Base-by-base conservation (phyloP, 2,888 invertebrate genomes). In the Diplazon laetatorius region DNA sequence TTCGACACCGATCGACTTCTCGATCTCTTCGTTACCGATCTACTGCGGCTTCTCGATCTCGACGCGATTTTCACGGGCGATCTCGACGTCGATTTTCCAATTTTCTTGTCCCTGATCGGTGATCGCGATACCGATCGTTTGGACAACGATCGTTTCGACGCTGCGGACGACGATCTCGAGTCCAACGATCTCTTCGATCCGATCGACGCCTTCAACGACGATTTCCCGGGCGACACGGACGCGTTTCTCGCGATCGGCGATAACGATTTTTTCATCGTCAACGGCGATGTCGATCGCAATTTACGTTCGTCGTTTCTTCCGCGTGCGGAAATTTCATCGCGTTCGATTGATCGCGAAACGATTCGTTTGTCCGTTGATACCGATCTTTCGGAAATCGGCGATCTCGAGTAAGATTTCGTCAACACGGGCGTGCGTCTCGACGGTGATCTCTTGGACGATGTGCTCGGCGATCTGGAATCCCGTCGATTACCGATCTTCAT, bases 311-410 rank as follows among this genome's bases (percentile, higher is more conserved):
- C 85, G 5, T 83, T 81, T 2, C 85, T 84, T 2, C 48, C 62
- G n/a, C 85, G 83, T 39, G 82, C 71, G 1, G 42, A 48, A 2
- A 10, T 55, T 42, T 5, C 73, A 22, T 65, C 68, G 30, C 70
- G 57, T 30, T n/a, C n/a, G n/a, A n/a, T n/a, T 10, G 86, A 87
- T 75, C 87, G 88, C 78, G 91, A 77, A 85, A 63, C 72, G 6
- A 82, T 81, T 39, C 84, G 83, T 20, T 82, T 82, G 48, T 79
- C 79, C 35, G 25, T 20, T 10, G 84, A 16, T 77, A 85, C 86
- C 14, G 87, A 89, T 57, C 88, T 89, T 1, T 89, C 87, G 42
- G 84, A 84, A 9, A n/a, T n/a, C n/a, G n/a, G 81, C 1, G 87
- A 86, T 25, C 84, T 79, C 6, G 85, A 85, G 55, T 85, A 86